A percentile compares a stretch with the other conserved stretches of the same genome.
Conservation (phyloP, 2,113 vertebrate species). For the Cynoglossus semilaevis region DNA sequence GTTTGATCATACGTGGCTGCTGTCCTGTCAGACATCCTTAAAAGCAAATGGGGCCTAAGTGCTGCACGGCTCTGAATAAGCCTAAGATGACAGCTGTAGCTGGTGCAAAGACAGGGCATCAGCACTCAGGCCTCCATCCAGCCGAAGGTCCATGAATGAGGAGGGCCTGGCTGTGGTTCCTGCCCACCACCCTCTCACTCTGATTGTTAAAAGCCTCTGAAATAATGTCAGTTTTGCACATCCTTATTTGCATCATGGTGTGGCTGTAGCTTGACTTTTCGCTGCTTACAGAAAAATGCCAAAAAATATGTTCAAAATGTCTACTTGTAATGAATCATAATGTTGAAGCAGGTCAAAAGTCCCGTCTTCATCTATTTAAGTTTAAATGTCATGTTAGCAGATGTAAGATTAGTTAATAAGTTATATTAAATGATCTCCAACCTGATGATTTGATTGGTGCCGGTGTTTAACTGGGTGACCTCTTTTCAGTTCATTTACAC, state of each 20-base stretch:
- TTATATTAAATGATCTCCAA: too few species aligned
- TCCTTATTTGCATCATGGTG: conserved; percentile 71
- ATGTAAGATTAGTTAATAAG: too few species aligned
- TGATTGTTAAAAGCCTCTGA: conserved; percentile 67
- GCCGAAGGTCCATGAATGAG: conserved; percentile 72
- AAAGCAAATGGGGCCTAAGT: conserved; percentile 81
- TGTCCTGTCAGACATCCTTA: conserved; percentile 80
- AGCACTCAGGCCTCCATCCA: conserved; percentile 59
- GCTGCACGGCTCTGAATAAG: conserved; percentile 69
- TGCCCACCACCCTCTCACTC: conserved; percentile 44
- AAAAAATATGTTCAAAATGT: conserved; percentile 28
- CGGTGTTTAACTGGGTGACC: too few species aligned
- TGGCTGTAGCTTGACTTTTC: conserved; percentile 50
- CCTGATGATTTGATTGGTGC: too few species aligned
- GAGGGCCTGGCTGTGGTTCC: conserved; percentile 58
- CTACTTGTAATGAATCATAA: too few species aligned
- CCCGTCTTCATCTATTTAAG: too few species aligned
- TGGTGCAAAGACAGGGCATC: conserved; percentile 58
- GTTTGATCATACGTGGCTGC: conserved; percentile 77
- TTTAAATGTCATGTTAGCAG: too few species aligned
- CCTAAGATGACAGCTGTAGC: conserved; percentile 72
- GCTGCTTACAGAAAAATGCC: conserved; percentile 58
- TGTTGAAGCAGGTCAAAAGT: too few species aligned
- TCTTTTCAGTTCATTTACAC: too few species aligned
- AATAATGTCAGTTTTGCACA: conserved; percentile 74